These are phyloP conservation scores for Eunapius fragilis DNA, from an alignment of 37 sponge, comb jelly and placozoan genomes.

Conservation along the genomic window DNA sequence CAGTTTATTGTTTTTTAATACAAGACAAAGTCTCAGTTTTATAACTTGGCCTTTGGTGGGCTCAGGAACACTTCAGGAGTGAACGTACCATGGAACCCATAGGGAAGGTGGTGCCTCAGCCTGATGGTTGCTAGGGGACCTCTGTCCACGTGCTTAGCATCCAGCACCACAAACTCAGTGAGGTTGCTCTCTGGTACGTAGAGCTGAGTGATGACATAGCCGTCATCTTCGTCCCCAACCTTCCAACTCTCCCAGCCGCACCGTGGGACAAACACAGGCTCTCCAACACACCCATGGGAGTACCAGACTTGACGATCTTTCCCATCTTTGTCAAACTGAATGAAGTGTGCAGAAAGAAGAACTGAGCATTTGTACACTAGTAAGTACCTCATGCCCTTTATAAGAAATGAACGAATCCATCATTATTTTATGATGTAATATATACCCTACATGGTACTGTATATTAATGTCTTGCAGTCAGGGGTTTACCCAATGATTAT, in stretches of 20 bases:
- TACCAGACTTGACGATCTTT: conserved; percentile 80
- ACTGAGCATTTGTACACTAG: too few relatives aligned
- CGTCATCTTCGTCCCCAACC: conserved; percentile 83
- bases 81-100: conserved; percentile 93
- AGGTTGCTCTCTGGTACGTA: conserved; percentile 78
- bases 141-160: conserved; percentile 68
- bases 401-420: too few relatives aligned
- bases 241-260: conserved; percentile 43
- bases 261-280: conserved; percentile 88
- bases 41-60: too few relatives aligned
- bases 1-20: too few relatives aligned
- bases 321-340: conserved; percentile 59
- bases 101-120: conserved; percentile 84
- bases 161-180: conserved; percentile 86
- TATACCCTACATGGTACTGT: too few relatives aligned
- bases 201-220: conserved; percentile 81
- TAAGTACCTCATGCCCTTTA: too few relatives aligned
- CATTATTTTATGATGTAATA: too few relatives aligned
- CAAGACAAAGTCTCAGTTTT: too few relatives aligned
- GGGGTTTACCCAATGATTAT: too few relatives aligned
- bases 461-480: too few relatives aligned
- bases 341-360: too few relatives aligned
- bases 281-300: conserved; percentile 86
- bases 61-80: conserved; percentile 72
- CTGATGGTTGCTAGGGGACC: conserved; percentile 85